Base-by-base conservation (phyloP, 2,888 invertebrate genomes). In the Campoplex capitator region DNA sequence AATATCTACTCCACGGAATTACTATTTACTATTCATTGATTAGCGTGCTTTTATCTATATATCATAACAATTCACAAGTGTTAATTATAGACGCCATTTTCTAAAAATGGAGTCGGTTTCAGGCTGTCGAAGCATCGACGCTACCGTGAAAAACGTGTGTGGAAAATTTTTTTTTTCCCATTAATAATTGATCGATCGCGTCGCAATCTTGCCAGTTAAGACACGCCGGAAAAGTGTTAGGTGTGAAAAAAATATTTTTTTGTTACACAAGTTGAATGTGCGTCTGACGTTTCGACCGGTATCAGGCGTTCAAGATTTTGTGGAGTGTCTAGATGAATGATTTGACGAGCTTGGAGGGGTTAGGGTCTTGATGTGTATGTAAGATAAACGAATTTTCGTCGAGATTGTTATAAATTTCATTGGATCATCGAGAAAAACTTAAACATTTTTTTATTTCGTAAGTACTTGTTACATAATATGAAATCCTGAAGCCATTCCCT, bases 31-130 rank as follows among this genome's bases (percentile, higher is more conserved):
- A 38, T 45, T 70, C 7, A 42, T 70, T 0, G 16, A 56, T 13
- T 1, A 42, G 23, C 11, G 2, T 35, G n/a, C 56, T 56, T n/a
- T 42, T 51, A 54, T 6, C 16, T 35, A 8, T 23, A 8, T 38
- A 45, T 23, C 51, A 28, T 51, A 56, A 32, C 2, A 56, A 54
- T 38, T 51, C 16, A 23, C 1, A 38, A 42, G 54, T 48, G 54
- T 28, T 70, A 79, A 79, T 84, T 68, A 58, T 23, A 48, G 79
- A 62, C 84, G 81, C 85, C 85, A 82, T 81, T 56, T 77, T 67
- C 18, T 73, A 56, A 58, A 77, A 85, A 85, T 82, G 85, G 85
- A 77, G 85, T 85, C 81, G 85, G 85, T 77, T 81, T 85, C 81
- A 77, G 76, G 76, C 48, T 67, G 65, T 81, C 85, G 67, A 77